Evolutionary conservation across 1,140 invertebrate genomes (phyloP).

Genomic region (Trypoxylus dichotomus): DNA sequence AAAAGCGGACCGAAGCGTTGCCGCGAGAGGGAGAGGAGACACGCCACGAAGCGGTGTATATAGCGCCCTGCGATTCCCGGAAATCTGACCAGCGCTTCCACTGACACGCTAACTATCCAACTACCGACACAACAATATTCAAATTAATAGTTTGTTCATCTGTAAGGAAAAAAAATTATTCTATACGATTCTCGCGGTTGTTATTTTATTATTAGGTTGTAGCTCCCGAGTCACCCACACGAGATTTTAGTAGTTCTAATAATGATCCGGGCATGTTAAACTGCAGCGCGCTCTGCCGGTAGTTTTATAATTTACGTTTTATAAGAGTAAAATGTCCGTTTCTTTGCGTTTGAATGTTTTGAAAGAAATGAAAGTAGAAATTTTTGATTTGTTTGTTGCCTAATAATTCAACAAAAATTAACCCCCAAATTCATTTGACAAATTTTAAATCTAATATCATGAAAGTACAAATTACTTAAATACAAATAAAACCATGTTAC

Average conservation of each 20-base stretch:
- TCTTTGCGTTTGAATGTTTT: too few relatives aligned
- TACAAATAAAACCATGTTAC: too few relatives aligned
- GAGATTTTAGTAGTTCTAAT: neutral
- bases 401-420: too few relatives aligned
- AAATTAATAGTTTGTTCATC: slow-evolving; percentile 34
- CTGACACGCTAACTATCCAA: slow-evolving; percentile 37
- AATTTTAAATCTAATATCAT: too few relatives aligned
- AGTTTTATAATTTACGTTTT: neutral
- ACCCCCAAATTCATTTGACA: too few relatives aligned
- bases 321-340: too few relatives aligned
- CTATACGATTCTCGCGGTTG: slow-evolving; percentile 16
- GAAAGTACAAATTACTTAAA: too few relatives aligned
- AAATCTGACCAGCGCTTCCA: slow-evolving; percentile 36
- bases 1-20: slow-evolving; percentile 25
- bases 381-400: too few relatives aligned
- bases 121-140: slow-evolving; percentile 38
- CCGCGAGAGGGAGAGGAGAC: neutral
- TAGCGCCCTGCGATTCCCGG: slow-evolving; percentile 36
- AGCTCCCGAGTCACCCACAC: slow-evolving; percentile 16
- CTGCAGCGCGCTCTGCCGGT: neutral
- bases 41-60: neutral
- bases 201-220: slow-evolving; percentile 28
- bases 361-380: too few relatives aligned
- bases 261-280: neutral
- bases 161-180: slow-evolving; percentile 24